Conservation (phyloP, 2,888 invertebrate genomes). For the Drosophila melanosoma region DNA sequence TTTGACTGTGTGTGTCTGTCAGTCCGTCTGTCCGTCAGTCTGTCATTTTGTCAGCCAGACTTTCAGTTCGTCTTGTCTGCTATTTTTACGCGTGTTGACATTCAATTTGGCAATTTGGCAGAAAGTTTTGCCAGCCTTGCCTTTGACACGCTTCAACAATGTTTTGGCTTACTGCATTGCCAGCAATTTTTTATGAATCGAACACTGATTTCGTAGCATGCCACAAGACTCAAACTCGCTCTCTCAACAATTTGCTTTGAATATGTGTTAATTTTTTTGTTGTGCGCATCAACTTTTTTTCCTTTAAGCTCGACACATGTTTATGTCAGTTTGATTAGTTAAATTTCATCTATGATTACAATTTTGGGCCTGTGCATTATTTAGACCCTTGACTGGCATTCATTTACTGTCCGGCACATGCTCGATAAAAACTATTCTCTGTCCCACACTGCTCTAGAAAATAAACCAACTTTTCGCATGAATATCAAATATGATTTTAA, state of each 20-base stretch:
- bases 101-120: conserved; percentile 79
- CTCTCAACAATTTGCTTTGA: conserved; percentile 52
- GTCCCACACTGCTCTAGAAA: conserved; percentile 13
- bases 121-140: conserved; percentile 67
- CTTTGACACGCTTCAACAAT: conserved; percentile 61
- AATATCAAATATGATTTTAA: conserved; percentile 66
- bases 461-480: conserved; percentile 72
- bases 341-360: conserved; percentile 72
- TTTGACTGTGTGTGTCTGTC: conserved; percentile 8
- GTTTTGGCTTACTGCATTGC: conserved; percentile 57
- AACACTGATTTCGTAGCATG: conserved; percentile 68
- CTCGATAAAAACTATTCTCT: conserved; percentile 22
- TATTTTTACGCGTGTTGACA: conserved; percentile 81
- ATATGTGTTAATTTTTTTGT: conserved; percentile 70
- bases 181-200: conserved; percentile 73
- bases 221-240: not conserved
- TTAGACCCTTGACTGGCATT: conserved; percentile 27
- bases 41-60: conserved; percentile 5
- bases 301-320: conserved; percentile 46
- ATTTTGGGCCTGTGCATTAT: conserved; percentile 43
- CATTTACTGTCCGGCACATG: conserved; percentile 57
- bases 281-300: conserved; percentile 18
- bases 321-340: conserved; percentile 71
- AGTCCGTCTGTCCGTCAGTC: not conserved
- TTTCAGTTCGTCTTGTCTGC: conserved; percentile 33